A percentile compares a stretch with the other conserved stretches of the same genome.
Evolutionary conservation across 2,113 vertebrate species (phyloP).

Genomic region (Malurus cyaneus): DNA sequence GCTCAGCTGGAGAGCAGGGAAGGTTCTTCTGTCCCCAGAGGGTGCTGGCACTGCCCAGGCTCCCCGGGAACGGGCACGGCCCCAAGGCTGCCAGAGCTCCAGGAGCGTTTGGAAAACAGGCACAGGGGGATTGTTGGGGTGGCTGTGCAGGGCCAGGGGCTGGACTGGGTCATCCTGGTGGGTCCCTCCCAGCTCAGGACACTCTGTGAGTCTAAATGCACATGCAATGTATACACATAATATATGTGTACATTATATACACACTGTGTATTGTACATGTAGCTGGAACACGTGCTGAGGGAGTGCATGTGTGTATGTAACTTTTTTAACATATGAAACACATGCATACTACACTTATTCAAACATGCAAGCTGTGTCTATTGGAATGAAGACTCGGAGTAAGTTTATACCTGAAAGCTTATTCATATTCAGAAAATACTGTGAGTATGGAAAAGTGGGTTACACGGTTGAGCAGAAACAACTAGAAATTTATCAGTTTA

Average conservation of each 20-base stretch:
- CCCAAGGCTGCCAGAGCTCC: neutral
- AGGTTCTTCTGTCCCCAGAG: neutral
- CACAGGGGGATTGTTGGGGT: rapidly evolving
- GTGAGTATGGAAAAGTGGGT: neutral
- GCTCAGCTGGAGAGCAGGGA: rapidly evolving
- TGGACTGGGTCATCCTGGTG: rapidly evolving
- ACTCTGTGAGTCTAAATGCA: neutral
- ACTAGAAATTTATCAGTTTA: neutral
- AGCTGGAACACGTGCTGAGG: neutral
- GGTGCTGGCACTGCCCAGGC: neutral
- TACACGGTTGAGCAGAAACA: neutral
- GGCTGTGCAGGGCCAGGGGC: neutral
- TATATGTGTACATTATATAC: no score
- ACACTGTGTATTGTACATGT: neutral
- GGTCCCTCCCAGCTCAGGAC: rapidly evolving
- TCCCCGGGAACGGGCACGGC: neutral
- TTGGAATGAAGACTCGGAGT: neutral
- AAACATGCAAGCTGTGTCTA: neutral
- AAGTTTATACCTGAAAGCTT: neutral
- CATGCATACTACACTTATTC: neutral
- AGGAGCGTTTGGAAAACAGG: neutral
- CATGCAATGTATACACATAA: neutral
- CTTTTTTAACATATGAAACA: neutral
- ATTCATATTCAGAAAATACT: neutral
- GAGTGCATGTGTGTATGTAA: rapidly evolving